Percentiles rank a stretch among this genome's conserved stretches.
Conservation (phyloP, 2,888 invertebrate species). For the Leucophenga montana region DNA sequence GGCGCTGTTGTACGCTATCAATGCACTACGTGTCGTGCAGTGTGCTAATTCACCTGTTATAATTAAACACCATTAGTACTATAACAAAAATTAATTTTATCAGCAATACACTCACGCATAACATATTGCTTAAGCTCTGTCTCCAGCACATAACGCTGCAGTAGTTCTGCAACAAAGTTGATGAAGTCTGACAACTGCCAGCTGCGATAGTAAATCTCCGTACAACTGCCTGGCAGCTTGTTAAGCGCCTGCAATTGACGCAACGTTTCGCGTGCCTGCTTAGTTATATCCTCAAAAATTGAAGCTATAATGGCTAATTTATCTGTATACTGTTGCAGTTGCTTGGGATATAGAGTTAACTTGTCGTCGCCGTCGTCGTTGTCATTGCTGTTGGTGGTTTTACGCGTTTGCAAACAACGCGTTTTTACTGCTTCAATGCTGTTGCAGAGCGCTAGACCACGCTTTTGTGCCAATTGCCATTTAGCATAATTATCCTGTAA, state of each 20-base stretch:
- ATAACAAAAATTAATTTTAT: too few species aligned
- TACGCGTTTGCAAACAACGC: constrained; percentile 51
- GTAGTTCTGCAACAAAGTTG: constrained; percentile 54
- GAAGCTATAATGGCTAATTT: constrained; percentile 64
- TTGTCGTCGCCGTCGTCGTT: constrained; percentile 11
- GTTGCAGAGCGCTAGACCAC: constrained; percentile 64
- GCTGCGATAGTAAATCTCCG: constrained; percentile 61
- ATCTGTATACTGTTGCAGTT: constrained; percentile 58
- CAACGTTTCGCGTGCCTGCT: constrained; percentile 52
- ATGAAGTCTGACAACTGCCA: constrained; percentile 66
- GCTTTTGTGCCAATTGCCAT: constrained; percentile 69
- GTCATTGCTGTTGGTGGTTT: background rate
- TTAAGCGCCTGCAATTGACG: constrained; percentile 61
- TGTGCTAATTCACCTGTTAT: constrained; percentile 65
- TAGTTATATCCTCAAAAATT: constrained; percentile 65
- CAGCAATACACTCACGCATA: constrained; percentile 64
- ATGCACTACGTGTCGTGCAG: constrained; percentile 52
- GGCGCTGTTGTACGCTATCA: constrained; percentile 57
- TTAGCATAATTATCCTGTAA: constrained; percentile 63
- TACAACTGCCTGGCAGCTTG: constrained; percentile 53
- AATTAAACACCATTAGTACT: constrained; percentile 1
- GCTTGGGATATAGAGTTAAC: constrained; percentile 53
- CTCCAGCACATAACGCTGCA: constrained; percentile 59
- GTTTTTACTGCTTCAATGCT: constrained; percentile 68
- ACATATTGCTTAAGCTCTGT: constrained; percentile 60